Conservation (phyloP, 2,113 vertebrate species). For the Ammodytes marinus region DNA sequence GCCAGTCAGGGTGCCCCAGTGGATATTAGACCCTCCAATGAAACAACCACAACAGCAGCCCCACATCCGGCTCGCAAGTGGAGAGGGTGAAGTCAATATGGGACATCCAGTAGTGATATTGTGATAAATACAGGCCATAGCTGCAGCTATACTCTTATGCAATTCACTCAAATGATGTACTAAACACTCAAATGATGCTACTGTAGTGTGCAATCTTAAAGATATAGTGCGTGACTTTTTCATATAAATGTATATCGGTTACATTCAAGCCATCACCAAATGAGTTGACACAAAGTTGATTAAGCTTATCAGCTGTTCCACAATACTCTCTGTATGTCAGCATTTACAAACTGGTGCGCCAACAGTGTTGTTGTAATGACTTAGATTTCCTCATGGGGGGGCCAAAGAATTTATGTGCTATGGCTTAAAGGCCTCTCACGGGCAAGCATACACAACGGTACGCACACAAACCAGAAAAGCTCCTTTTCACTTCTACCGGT, state of each 20-base stretch:
- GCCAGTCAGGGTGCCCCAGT: slow-evolving; percentile 65
- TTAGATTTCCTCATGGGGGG: no score
- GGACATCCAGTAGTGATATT: slow-evolving; percentile 49
- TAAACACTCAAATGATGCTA: neutral
- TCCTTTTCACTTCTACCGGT: neutral
- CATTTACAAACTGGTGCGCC: no score
- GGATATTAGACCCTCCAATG: slow-evolving; percentile 65
- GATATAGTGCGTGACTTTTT: no score
- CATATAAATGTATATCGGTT: no score
- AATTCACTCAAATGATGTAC: slow-evolving; percentile 9
- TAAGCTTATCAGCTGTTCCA: no score
- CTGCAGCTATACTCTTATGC: slow-evolving; percentile 3
- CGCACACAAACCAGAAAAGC: slow-evolving; percentile 5
- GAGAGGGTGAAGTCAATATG: slow-evolving; percentile 45
- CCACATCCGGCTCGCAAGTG: slow-evolving; percentile 56
- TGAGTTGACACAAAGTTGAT: no score
- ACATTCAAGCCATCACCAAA: no score
- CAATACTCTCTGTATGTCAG: no score
- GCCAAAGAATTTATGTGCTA: no score
- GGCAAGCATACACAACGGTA: neutral
- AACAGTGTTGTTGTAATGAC: no score
- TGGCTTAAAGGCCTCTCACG: neutral
- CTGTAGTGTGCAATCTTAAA: no score
- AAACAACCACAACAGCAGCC: slow-evolving; percentile 69
- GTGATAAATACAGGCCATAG: slow-evolving; percentile 49